Conservation (phyloP, 2,888 invertebrate species). For the Cataglyphis albicans region DNA sequence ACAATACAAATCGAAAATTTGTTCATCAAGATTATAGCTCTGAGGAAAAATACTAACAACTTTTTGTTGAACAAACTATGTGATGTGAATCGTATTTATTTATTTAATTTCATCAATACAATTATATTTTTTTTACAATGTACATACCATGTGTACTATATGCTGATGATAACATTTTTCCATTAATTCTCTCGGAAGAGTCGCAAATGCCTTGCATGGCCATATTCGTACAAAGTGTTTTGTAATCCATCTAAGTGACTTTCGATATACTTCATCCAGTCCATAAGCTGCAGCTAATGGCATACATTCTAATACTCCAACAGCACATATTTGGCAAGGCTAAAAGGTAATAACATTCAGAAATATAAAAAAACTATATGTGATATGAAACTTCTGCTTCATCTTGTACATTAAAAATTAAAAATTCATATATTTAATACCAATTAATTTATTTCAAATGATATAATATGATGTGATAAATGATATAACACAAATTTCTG, state of each 20-base stretch:
- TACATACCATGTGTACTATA: conserved; percentile 90
- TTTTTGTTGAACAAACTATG: background rate
- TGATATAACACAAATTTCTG: background rate
- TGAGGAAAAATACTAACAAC: conserved; percentile 9
- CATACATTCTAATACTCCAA: conserved; percentile 95
- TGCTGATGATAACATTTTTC: conserved; percentile 95
- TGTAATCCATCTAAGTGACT: conserved; percentile 95
- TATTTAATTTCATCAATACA: conserved; percentile 32
- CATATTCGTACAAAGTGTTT: conserved; percentile 95
- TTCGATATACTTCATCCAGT: conserved; percentile 94
- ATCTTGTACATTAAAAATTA: background rate
- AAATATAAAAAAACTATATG: background rate
- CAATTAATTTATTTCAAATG: background rate
- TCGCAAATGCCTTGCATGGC: conserved; percentile 96
- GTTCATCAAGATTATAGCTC: background rate
- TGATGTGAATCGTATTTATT: background rate
- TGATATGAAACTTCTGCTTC: background rate
- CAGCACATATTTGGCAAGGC: conserved; percentile 96
- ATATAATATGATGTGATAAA: background rate
- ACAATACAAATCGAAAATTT: background rate
- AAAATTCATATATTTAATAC: background rate
- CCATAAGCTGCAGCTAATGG: conserved; percentile 95
- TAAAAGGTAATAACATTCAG: conserved; percentile 83
- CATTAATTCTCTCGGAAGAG: conserved; percentile 92
- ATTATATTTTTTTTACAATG: background rate